Percentiles rank a stretch among this genome's conserved stretches.
These are phyloP conservation scores for Prostheceraeus crozeri DNA, from an alignment of 2,888 invertebrate genomes.

Conservation along the genomic window DNA sequence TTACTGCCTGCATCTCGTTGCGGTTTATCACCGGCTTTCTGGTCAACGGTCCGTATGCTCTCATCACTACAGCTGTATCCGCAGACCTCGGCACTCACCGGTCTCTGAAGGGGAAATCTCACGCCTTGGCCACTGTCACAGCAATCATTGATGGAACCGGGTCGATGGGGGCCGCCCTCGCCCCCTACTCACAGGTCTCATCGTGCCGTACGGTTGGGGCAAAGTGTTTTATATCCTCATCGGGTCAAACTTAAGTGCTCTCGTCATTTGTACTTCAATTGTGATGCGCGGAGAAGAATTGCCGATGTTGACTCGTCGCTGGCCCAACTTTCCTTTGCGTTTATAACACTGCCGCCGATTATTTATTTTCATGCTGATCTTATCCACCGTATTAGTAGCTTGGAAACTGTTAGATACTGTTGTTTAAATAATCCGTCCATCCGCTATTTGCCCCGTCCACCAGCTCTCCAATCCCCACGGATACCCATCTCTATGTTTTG, in stretches of 20 bases:
- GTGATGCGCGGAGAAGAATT: no score
- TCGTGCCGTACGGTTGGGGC: constrained; percentile 71
- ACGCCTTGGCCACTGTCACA: constrained; percentile 88
- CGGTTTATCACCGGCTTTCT: constrained; percentile 70
- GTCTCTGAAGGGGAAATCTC: constrained; percentile 72
- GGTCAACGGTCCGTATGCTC: constrained; percentile 89
- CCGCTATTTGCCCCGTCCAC: no score
- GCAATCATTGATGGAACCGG: constrained; percentile 95
- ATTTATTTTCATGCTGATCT: no score
- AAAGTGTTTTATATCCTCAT: constrained; percentile 85
- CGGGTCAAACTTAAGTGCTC: constrained; percentile 68
- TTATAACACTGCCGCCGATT: no score
- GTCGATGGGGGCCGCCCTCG: constrained; percentile 65
- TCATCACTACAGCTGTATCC: constrained; percentile 90
- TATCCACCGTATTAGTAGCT: no score
- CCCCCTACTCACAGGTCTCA: constrained; percentile 72
- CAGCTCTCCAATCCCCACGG: no score
- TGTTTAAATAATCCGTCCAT: no score
- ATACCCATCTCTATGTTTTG: no score
- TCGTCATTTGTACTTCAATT: constrained; percentile 51
- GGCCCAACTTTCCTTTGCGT: no score
- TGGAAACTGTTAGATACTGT: no score
- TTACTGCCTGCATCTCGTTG: constrained; percentile 52
- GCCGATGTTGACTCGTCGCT: no score
- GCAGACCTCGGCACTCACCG: constrained; percentile 82